These are phyloP conservation scores for Clavelina lepadiformis DNA, from an alignment of 23 tunicate species.

Conservation along the genomic window DNA sequence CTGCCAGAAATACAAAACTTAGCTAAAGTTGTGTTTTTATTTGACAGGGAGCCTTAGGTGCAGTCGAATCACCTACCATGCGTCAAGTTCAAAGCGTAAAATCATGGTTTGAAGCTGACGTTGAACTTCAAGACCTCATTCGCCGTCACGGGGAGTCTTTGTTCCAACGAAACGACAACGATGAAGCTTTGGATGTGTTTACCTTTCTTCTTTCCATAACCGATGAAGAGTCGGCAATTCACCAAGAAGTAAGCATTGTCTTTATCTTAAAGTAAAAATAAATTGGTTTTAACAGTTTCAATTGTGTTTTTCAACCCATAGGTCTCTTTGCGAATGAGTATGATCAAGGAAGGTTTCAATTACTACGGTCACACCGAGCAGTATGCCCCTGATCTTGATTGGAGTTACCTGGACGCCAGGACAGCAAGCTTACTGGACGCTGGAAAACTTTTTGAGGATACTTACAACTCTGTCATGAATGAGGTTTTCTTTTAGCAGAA, in stretches of 20 bases:
- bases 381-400: constrained; percentile 36
- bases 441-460: constrained; percentile 23
- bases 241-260: constrained; percentile 9
- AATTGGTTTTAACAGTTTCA: not conserved
- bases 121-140: constrained; percentile 16
- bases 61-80: not conserved
- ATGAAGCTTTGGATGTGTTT: constrained; percentile 9
- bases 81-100: not conserved
- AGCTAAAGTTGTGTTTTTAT: not conserved
- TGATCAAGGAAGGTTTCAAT: constrained; percentile 34
- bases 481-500: no score
- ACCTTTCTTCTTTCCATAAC: constrained; percentile 18
- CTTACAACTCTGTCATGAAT: constrained; percentile 29
- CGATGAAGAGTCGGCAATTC: not conserved
- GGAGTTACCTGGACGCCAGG: constrained; percentile 20
- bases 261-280: no score
- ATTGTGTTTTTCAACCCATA: not conserved
- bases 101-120: constrained; percentile 16
- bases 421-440: constrained; percentile 10
- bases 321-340: constrained; percentile 10
- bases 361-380: constrained; percentile 27
- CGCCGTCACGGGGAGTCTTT: constrained; percentile 22
- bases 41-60: constrained; percentile 6
- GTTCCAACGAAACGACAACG: constrained; percentile 38
- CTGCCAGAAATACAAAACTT: not conserved